Evolutionary conservation across 2,797 vertebrate genomes (phyloP), one percentile per base, ranked within the genome.

Genomic region (Sarcophilus harrisii): DNA sequence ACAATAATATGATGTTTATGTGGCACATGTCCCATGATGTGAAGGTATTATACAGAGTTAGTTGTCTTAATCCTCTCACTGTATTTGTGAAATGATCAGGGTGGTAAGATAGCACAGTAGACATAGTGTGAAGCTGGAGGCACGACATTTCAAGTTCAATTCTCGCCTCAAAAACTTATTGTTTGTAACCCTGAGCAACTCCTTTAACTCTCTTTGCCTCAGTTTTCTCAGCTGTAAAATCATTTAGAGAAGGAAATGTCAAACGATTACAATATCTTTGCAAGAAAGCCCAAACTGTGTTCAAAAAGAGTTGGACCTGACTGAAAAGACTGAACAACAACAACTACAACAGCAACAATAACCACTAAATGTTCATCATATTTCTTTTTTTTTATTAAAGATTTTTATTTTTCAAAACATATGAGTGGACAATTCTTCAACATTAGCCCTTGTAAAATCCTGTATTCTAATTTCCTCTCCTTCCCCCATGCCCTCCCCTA

Each of bases 1-100:
- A 5, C 29, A 91, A 2, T 24, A 52, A 45, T 55, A 27, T 54
- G 30, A 92, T 89, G 57, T 45, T 30, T 32, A 4, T n/a, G 12
- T 27, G 90, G 38, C 16, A 21, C 91, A 95, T 96, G 96, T 54
- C 90, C 11, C 66, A 91, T 81, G 30, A 58, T 18, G 5, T 90
- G 60, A 29, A 73, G 81, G 38, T 58, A 62, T 81, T 81, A 92
- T 73, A 81, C 9, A 91, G 49, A 27, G 58, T 28, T 45, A 9
- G 57, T 73, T 59, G 81, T 8, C 52, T 49, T 93, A 29, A 81
- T 92, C 93, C 92, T 92, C 90, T 91, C n/a, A 73, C 18, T 73
- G 16, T 38, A 73, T 21, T 38, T 38, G 1, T 38, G 66, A 38
- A 81, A 81, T 5, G 18, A 66, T n/a, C 0, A 18, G 32, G 62